Conservation (phyloP, 1,140 invertebrate genomes). For the Belonocnema kinseyi region DNA sequence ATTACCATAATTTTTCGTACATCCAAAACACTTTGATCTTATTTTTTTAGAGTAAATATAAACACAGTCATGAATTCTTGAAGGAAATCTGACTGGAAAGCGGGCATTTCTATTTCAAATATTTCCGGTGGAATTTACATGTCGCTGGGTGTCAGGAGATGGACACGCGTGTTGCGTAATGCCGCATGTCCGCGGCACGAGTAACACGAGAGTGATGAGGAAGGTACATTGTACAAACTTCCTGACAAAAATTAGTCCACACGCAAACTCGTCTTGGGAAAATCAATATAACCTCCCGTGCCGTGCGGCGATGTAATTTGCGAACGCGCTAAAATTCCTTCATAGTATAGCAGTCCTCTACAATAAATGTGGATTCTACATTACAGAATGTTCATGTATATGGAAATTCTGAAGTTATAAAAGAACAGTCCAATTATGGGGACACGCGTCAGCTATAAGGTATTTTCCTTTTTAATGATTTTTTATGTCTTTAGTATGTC, state of each 20-base stretch:
- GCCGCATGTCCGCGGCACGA: not conserved
- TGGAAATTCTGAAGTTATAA: not conserved
- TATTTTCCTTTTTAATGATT: not conserved
- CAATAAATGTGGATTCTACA: no score
- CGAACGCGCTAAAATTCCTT: constrained; percentile 4
- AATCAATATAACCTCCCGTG: constrained; percentile 9
- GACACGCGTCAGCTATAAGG: not conserved
- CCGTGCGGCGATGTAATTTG: constrained; percentile 2
- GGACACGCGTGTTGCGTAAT: constrained; percentile 9
- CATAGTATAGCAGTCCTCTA: not conserved
- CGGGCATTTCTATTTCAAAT: not conserved
- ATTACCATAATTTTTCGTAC: no score
- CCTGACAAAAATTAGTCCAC: not conserved
- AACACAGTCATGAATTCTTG: no score
- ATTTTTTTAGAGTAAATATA: no score
- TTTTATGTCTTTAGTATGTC: not conserved
- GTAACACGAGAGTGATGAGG: not conserved
- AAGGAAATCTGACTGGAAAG: not conserved
- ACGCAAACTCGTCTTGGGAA: not conserved
- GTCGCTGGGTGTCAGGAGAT: not conserved
- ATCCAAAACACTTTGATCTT: no score
- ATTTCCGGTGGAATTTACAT: constrained; percentile 10
- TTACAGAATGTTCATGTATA: not conserved
- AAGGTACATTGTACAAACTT: not conserved
- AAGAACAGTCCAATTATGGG: not conserved